A percentile compares a stretch with the other conserved stretches of the same genome.
These are phyloP conservation scores for Hipposideros larvatus DNA, from an alignment of 2,797 vertebrate species.

Conservation along the genomic window DNA sequence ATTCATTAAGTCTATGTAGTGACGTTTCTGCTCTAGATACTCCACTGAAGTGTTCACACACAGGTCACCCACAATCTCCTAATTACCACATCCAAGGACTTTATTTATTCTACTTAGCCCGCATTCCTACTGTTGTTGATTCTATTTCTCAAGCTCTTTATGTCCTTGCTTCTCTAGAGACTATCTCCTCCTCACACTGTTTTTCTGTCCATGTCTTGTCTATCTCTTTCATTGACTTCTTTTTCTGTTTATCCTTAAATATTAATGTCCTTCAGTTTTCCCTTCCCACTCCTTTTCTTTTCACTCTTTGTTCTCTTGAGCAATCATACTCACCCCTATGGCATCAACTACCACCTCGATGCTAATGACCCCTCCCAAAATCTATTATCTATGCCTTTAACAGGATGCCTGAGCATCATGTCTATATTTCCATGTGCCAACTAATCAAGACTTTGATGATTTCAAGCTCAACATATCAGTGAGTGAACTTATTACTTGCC, in stretches of 20 bases:
- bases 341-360: neutral
- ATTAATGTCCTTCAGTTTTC: neutral
- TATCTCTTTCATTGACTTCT: neutral
- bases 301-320: neutral
- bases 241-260: neutral
- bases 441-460: neutral
- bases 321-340: neutral
- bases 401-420: neutral
- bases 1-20: neutral
- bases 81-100: neutral
- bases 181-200: neutral
- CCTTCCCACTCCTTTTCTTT: neutral
- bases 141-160: neutral
- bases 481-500: neutral
- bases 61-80: neutral
- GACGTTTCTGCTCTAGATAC: neutral
- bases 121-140: neutral
- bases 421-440: neutral
- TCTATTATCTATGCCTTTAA: neutral
- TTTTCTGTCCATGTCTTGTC: neutral
- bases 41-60: neutral
- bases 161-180: neutral
- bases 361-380: rapidly evolving
- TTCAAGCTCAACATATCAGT: neutral
- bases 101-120: neutral